Evolutionary conservation across 2,888 invertebrate genomes (phyloP), one percentile per base, ranked within the genome.

Genomic region (Euclidia mi): DNA sequence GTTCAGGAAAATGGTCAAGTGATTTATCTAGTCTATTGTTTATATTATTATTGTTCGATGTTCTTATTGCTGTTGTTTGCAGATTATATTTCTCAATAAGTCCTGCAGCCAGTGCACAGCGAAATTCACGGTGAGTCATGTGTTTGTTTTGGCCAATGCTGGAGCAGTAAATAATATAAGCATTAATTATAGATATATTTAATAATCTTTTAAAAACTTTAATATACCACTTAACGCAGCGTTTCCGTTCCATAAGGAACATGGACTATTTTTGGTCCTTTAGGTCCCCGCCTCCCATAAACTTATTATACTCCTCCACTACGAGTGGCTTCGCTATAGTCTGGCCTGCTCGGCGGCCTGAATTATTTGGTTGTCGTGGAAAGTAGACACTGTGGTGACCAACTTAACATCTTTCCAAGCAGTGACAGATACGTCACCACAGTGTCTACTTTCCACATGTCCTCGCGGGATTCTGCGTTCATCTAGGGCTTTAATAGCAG

Each of bases 251-350:
- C 40, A 75, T 34, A 10, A 71, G 52, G 40, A 56, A 75, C 51
- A 43, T 43, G 40, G 68, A 67, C 4, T 71, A 50, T 20, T 66
- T 69, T 17, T 70, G 72, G 20, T 78, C 72, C 31, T 78, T 74
- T 2, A 70, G 28, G 29, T 73, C 62, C 1, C 71, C 57, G 0
- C 71, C 66, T 7, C 69, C 71, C 71, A 78, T 75, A 42, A 15
- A 53, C 29, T 64, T 65, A 40, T 76, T 76, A 42, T 77, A 79
- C n/a, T 42, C 43, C 3, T 42, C 35, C 0, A 69, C 49, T 2
- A 37, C 50, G 0, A 45, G 6, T 0, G 61, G 61, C 18, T 65
- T 62, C 0, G 10, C 0, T 0, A 18, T 7, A 0, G 7, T 3
- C 6, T 28, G n/a, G 4, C 59, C 56, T 14, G 51, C 43, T 34